A percentile compares a stretch with the other conserved stretches of the same genome.
phyloP scores from a whole-genome alignment of 2,113 vertebrate genomes.

The Anseranas semipalmata region DNA sequence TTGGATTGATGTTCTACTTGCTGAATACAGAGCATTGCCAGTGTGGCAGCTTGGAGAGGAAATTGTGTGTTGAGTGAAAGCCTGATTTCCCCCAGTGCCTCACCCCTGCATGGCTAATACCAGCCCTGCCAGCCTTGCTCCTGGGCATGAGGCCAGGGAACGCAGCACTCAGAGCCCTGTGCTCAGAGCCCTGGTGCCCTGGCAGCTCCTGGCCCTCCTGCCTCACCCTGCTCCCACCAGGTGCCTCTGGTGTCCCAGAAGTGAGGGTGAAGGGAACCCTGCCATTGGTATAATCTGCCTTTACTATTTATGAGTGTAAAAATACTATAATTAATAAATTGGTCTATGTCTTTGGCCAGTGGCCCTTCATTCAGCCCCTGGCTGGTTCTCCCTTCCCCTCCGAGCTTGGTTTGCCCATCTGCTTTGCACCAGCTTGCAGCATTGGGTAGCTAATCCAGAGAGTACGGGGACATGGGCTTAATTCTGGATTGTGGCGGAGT shows the following conservation, averaged over 20 bases:
- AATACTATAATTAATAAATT: slow-evolving; percentile 57
- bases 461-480: rapidly evolving
- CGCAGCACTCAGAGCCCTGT: neutral
- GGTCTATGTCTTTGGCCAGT: slow-evolving; percentile 13
- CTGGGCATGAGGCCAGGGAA: neutral
- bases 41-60: neutral
- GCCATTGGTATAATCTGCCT: slow-evolving; percentile 24
- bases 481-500: neutral
- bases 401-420: neutral
- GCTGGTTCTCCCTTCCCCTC: neutral
- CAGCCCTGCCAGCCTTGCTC: neutral
- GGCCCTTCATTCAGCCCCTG: neutral
- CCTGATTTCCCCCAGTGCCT: neutral
- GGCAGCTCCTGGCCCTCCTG: neutral
- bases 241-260: neutral
- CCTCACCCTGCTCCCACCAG: neutral
- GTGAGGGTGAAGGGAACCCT: neutral
- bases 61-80: neutral
- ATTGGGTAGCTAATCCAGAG: neutral
- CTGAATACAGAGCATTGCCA: neutral
- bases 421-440: neutral
- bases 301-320: slow-evolving; percentile 68
- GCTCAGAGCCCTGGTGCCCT: neutral
- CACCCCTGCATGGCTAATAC: slow-evolving; percentile 25
- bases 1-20: neutral